phyloP scores from a whole-genome alignment of 1,140 invertebrate genomes.

The Drosophila mojavensis region DNA sequence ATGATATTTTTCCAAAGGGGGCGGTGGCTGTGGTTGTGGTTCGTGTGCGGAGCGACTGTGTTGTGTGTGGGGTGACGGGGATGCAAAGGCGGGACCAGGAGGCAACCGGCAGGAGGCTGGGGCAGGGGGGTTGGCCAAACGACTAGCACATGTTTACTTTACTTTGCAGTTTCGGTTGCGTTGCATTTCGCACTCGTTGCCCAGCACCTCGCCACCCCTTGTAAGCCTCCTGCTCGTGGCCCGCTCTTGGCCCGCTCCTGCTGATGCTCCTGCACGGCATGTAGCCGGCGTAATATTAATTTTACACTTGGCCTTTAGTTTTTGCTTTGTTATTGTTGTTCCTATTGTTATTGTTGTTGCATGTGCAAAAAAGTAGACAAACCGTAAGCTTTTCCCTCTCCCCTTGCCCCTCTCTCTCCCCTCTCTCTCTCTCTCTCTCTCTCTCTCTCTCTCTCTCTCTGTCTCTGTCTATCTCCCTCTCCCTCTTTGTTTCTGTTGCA shows the following conservation, averaged over 20 bases:
- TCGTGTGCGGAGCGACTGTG: neutral
- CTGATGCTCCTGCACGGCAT: constrained; percentile 16
- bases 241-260: neutral
- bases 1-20: constrained; percentile 73
- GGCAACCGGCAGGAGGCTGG: neutral
- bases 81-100: too few species aligned
- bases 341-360: constrained; percentile 28
- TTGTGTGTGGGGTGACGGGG: neutral
- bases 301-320: constrained; percentile 83
- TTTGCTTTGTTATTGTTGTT: constrained; percentile 46
- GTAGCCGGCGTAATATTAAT: constrained; percentile 72
- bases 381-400: constrained; percentile 42
- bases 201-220: neutral
- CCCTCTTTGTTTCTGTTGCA: constrained; percentile 36
- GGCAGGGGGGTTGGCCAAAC: constrained; percentile 52
- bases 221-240: neutral
- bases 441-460: constrained; percentile 46
- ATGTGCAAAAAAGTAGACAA: constrained; percentile 64
- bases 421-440: constrained; percentile 37
- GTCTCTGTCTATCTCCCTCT: constrained; percentile 42
- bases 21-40: constrained; percentile 16
- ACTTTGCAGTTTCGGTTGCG: constrained; percentile 80
- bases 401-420: constrained; percentile 20
- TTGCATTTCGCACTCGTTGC: constrained; percentile 66
- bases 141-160: constrained; percentile 81